Base-by-base conservation (phyloP, 2,113 vertebrate species). In the Aptenodytes forsteri region DNA sequence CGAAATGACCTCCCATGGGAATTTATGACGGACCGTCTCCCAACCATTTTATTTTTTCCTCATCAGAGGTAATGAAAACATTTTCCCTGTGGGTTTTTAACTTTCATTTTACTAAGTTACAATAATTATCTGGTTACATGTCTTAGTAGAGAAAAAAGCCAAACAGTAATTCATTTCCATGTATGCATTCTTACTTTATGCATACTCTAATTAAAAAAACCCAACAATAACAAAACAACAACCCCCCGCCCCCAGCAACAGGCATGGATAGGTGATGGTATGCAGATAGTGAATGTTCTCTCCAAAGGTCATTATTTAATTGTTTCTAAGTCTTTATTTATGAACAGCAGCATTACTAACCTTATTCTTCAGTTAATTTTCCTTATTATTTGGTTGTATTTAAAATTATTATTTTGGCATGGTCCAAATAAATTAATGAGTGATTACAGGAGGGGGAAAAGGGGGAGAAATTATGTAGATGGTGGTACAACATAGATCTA, bases 1-100 rank as follows among this genome's bases (percentile, higher is more conserved):
- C 98, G 97, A 71, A 99, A 99, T 78, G 99, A 99, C 97, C 99
- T 99, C 87, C 99, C 99, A 11, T 99, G 99, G 99, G 99, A 99
- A 97, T 99, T 99, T 89, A 99, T 99, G 99, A 99, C 99, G 65
- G 99, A 99, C 85, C 99, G 86, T n/a, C 98, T 99, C 87, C 99
- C 99, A 70, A 98, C 99, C 10, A 95, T 99, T 88, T 98, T 99
- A 75, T 98, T 99, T 96, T 99, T 99, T 73, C 99, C 99, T 87
- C 98, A 98, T 93, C 97, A 98, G 97, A 99, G 99, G 99, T 99
- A 98, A 98, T 84, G 34, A 66, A 52, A 12, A 65, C 87, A 11
- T 79, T 90, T 85, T 86, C 40, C 70, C 40, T 56, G 36, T 52
- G 49, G 49, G 47, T 72, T 77, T 92, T 52, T 58, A 62, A 70